Evolutionary conservation across 2,888 invertebrate species (phyloP).

Genomic region (Chorisops tibialis): DNA sequence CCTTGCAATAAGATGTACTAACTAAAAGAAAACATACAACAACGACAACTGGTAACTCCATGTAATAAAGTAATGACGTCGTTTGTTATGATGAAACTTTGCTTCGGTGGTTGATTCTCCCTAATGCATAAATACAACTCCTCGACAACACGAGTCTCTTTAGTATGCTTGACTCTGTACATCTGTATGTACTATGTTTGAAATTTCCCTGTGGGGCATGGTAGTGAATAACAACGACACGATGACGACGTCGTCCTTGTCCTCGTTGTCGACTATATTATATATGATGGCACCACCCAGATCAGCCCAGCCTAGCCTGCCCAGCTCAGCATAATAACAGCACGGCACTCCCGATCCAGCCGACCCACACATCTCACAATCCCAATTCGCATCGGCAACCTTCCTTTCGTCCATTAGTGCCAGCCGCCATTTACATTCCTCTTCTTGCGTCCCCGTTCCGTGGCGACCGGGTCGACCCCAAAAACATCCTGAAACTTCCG

Average conservation of each 20-base stretch:
- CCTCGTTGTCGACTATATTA: constrained; percentile 19
- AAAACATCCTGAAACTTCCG: no score
- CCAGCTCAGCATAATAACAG: no score
- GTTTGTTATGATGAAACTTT: constrained; percentile 31
- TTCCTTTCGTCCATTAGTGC: constrained; percentile 12
- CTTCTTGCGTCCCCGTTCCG: neutral
- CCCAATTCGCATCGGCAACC: constrained; percentile 9
- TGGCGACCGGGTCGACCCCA: neutral
- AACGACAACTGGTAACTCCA: neutral
- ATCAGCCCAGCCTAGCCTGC: neutral
- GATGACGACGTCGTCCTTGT: constrained; percentile 25
- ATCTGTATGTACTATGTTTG: constrained; percentile 13
- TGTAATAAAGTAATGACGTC: constrained; percentile 32
- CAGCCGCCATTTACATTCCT: constrained; percentile 18
- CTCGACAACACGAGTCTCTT: neutral
- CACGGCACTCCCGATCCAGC: neutral
- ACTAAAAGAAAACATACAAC: no score
- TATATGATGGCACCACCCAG: constrained; percentile 17
- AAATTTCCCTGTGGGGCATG: constrained; percentile 20
- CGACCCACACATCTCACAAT: constrained; percentile 6
- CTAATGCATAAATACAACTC: constrained; percentile 8
- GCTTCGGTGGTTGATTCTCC: constrained; percentile 30
- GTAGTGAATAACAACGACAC: constrained; percentile 25
- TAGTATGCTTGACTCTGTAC: neutral
- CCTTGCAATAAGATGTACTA: no score